phyloP scores from a whole-genome alignment of 2,888 invertebrate genomes.

The Taphrorychus bicolor region DNA sequence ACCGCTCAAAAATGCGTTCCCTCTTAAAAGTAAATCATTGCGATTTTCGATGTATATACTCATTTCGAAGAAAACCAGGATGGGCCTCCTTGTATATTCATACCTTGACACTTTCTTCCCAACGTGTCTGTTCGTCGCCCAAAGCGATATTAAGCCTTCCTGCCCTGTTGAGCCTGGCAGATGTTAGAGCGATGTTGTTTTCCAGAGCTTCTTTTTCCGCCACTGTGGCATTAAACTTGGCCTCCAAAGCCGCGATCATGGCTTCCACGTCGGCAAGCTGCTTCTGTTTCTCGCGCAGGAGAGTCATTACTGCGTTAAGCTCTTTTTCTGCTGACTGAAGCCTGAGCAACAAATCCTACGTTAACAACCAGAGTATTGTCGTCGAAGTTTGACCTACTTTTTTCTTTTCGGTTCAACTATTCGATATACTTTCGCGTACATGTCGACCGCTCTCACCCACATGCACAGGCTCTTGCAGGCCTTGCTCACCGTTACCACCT shows the following conservation, averaged over 20 bases:
- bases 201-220: constrained; percentile 77
- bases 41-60: too few species aligned
- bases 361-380: too few species aligned
- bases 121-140: constrained; percentile 84
- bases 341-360: too few species aligned
- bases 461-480: constrained; percentile 90
- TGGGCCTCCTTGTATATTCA: background rate
- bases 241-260: constrained; percentile 64
- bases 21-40: too few species aligned
- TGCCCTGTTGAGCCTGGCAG: constrained; percentile 79
- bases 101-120: constrained; percentile 76
- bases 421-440: constrained; percentile 85
- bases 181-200: constrained; percentile 78
- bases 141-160: constrained; percentile 86
- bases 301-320: constrained; percentile 76
- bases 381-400: constrained; percentile 65
- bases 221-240: constrained; percentile 75
- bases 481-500: constrained; percentile 84
- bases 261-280: constrained; percentile 84
- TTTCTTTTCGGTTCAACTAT: constrained; percentile 89
- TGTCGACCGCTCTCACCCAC: constrained; percentile 92
- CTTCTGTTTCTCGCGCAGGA: constrained; percentile 80
- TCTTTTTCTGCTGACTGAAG: constrained; percentile 81
- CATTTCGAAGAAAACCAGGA: too few species aligned
- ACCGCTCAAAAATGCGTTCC: too few species aligned